A percentile compares a stretch with the other conserved stretches of the same genome.
Conservation (phyloP, 2,888 invertebrate genomes). For the Branchellion lobata region DNA sequence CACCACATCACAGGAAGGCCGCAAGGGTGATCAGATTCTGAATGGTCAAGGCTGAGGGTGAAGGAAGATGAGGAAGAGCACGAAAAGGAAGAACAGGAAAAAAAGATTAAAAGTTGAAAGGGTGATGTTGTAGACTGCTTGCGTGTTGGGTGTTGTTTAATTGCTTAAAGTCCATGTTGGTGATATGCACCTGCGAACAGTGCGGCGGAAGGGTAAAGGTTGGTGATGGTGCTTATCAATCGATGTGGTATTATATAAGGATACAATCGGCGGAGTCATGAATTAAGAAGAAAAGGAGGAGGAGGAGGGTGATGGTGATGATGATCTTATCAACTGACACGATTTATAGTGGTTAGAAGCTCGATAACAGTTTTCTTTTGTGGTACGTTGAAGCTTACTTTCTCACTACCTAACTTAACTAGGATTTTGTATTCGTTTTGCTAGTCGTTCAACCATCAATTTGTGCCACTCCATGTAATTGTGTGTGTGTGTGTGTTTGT, state of each 20-base stretch:
- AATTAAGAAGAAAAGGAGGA: not conserved
- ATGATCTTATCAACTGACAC: not conserved
- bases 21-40: not conserved
- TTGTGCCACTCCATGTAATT: not conserved
- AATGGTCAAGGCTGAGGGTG: conserved; percentile 6
- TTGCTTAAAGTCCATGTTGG: no score
- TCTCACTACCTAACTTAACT: no score
- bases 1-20: not conserved
- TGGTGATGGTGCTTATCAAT: not conserved
- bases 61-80: no score
- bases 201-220: no score
- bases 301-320: not conserved
- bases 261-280: not conserved
- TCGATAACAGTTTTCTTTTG: no score
- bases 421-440: not conserved
- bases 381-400: no score
- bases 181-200: no score
- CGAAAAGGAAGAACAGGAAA: no score
- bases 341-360: not conserved
- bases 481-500: no score
- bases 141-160: no score
- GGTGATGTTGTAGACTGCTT: not conserved
- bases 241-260: not conserved
- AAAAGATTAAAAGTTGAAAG: no score
- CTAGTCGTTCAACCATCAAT: conserved; percentile 5